Percentiles rank a stretch among this genome's conserved stretches.
These are phyloP conservation scores for Myathropa florea DNA, from an alignment of 2,888 invertebrate species.

Conservation along the genomic window DNA sequence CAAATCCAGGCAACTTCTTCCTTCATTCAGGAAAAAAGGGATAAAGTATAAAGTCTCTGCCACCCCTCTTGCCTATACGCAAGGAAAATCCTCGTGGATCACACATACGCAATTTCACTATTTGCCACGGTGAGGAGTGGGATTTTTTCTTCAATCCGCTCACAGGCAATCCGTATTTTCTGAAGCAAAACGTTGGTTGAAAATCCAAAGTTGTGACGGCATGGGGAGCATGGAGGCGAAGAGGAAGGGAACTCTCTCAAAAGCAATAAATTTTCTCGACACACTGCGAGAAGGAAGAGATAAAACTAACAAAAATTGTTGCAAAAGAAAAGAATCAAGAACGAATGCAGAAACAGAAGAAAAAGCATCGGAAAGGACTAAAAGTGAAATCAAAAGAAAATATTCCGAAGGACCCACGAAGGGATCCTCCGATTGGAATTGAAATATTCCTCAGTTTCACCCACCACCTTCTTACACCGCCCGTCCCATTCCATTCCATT, in stretches of 20 bases:
- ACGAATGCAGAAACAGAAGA: not conserved
- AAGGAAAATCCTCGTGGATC: not conserved
- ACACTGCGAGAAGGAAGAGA: slow-evolving; percentile 41
- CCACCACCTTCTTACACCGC: not conserved
- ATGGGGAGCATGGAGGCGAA: not conserved
- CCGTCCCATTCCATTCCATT: slow-evolving; percentile 23
- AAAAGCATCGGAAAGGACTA: slow-evolving; percentile 35
- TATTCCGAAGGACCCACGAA: slow-evolving; percentile 41
- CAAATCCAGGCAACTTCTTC: not conserved
- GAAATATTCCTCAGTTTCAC: slow-evolving; percentile 27
- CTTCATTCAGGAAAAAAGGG: slow-evolving; percentile 12
- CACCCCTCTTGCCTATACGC: not conserved
- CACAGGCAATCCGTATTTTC: not conserved
- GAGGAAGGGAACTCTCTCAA: slow-evolving; percentile 33
- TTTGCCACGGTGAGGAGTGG: slow-evolving; percentile 4
- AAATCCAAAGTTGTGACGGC: slow-evolving; percentile 3
- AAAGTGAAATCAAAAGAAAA: slow-evolving; percentile 69
- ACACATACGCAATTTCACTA: slow-evolving; percentile 42
- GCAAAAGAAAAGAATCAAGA: slow-evolving; percentile 9
- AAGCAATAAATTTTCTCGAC: slow-evolving; percentile 65
- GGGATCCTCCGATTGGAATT: slow-evolving; percentile 55
- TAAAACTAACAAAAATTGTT: slow-evolving; percentile 57
- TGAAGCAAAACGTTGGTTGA: slow-evolving; percentile 1
- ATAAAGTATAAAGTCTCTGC: not conserved
- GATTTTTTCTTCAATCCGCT: slow-evolving; percentile 17